Evolutionary conservation across 2,113 vertebrate genomes (phyloP).

Genomic region (Siniperca chuatsi): DNA sequence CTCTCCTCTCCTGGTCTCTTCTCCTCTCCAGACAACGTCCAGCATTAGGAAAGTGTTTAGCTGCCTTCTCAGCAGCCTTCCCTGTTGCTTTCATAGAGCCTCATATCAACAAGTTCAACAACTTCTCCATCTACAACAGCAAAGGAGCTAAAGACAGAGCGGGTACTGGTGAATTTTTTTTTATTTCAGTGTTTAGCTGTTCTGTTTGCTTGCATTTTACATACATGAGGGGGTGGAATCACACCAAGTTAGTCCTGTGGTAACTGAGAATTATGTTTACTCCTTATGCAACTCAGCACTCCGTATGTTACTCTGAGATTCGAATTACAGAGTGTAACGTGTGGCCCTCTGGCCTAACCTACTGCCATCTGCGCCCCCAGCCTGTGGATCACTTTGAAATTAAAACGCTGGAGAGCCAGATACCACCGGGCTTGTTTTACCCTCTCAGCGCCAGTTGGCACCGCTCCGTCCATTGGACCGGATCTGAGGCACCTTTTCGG

Average conservation of each 20-base stretch:
- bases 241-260: background rate
- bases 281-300: background rate
- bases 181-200: background rate
- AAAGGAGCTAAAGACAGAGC: slow-evolving; percentile 88
- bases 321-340: background rate
- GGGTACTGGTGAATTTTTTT: slow-evolving; percentile 76
- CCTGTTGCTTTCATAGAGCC: slow-evolving; percentile 96
- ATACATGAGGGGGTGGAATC: background rate
- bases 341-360: too few relatives aligned
- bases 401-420: too few relatives aligned
- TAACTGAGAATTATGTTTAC: background rate
- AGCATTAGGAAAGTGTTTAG: slow-evolving; percentile 93
- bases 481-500: too few relatives aligned
- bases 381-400: too few relatives aligned
- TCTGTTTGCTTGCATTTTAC: background rate
- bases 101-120: slow-evolving; percentile 92
- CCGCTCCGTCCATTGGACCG: too few relatives aligned
- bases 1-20: background rate
- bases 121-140: slow-evolving; percentile 93
- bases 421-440: too few relatives aligned
- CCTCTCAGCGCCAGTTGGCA: too few relatives aligned
- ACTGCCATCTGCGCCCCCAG: too few relatives aligned
- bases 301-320: background rate
- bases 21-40: slow-evolving; percentile 89
- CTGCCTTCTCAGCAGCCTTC: slow-evolving; percentile 94